Percentiles rank a stretch among this genome's conserved stretches.
These are phyloP conservation scores for Latrodectus geometricus DNA, from an alignment of 1,140 invertebrate species.

Conservation along the genomic window DNA sequence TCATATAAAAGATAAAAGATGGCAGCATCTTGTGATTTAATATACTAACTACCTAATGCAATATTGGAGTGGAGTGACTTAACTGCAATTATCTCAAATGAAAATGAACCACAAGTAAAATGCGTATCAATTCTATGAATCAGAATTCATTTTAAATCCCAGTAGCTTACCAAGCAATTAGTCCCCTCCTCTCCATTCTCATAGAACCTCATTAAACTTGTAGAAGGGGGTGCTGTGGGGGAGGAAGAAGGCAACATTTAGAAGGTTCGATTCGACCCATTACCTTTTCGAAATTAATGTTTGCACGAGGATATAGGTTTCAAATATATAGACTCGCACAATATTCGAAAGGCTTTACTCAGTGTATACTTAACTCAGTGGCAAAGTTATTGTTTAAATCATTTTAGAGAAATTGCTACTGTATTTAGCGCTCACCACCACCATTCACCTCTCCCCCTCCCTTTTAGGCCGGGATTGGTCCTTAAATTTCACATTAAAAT, in stretches of 20 bases:
- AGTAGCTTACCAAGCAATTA: constrained; percentile 54
- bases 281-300: constrained; percentile 60
- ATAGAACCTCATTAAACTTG: constrained; percentile 54
- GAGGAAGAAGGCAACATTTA: background rate
- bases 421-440: constrained; percentile 15
- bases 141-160: constrained; percentile 56
- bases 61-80: background rate
- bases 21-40: too few species aligned
- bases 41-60: background rate
- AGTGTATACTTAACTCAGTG: background rate
- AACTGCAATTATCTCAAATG: constrained; percentile 18
- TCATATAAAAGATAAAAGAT: too few species aligned
- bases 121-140: constrained; percentile 32
- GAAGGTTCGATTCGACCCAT: constrained; percentile 33
- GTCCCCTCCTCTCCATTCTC: background rate
- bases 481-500: constrained; percentile 50
- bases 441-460: too few species aligned
- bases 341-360: constrained; percentile 22
- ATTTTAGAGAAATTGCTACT: constrained; percentile 38
- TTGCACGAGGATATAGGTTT: constrained; percentile 52
- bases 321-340: constrained; percentile 35
- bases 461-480: background rate
- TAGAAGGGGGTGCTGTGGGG: too few species aligned
- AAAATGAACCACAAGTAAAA: constrained; percentile 10
- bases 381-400: constrained; percentile 57